Evolutionary conservation across 37 sponge, comb jelly and placozoan species (phyloP).

Genomic region (Hexactinellida sp.): DNA sequence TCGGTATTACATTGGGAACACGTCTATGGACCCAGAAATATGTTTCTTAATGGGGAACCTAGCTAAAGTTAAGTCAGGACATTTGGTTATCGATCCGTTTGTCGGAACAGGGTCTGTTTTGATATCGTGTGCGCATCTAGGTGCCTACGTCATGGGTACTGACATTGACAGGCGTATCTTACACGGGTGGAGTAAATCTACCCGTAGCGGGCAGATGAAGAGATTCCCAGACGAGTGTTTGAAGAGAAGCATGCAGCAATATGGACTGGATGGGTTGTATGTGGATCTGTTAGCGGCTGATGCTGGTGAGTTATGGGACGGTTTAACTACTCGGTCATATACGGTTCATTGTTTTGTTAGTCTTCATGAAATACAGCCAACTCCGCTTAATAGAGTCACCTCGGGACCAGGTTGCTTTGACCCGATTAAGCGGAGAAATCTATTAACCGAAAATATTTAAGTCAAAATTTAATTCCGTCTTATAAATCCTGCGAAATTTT

Average conservation of each 20-base stretch:
- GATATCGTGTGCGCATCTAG: conserved; percentile 76
- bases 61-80: conserved; percentile 53
- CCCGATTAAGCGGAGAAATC: too few species aligned
- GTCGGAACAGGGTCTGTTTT: conserved; percentile 80
- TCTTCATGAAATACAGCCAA: too few species aligned
- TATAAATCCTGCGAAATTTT: too few species aligned
- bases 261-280: conserved; percentile 46
- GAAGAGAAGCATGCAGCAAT: conserved; percentile 43
- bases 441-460: too few species aligned
- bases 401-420: too few species aligned
- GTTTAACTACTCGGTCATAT: neutral
- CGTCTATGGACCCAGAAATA: conserved; percentile 88
- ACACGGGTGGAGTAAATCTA: conserved; percentile 69
- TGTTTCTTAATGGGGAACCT: conserved; percentile 88
- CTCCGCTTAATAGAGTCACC: too few species aligned
- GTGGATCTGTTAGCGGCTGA: conserved; percentile 67
- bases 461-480: too few species aligned
- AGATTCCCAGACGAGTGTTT: conserved; percentile 50
- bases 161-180: conserved; percentile 70
- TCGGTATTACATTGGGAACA: conserved; percentile 80
- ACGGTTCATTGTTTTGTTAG: neutral
- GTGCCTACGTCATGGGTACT: conserved; percentile 73
- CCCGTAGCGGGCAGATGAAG: conserved; percentile 15
- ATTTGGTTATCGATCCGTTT: conserved; percentile 85
- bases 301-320: conserved; percentile 15